Conservation (phyloP, 1,140 invertebrate genomes). For the Leptinotarsa defecta region DNA sequence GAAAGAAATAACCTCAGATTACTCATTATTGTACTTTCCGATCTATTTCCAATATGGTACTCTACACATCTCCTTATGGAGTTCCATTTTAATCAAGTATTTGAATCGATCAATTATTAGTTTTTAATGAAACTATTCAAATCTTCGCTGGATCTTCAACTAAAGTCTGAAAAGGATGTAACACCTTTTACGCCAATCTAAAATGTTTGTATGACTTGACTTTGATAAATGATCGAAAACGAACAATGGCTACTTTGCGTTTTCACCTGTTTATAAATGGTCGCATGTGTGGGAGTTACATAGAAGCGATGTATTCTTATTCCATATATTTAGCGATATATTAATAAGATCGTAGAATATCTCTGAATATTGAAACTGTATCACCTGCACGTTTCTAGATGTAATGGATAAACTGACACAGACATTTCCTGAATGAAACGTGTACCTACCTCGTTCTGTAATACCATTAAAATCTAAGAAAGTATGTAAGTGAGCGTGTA, state of each 20-base stretch:
- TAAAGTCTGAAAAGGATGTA: no score
- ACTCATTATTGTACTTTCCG: no score
- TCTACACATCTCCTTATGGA: no score
- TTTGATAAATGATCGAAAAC: conserved; percentile 1
- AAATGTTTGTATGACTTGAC: not conserved
- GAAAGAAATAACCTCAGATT: no score
- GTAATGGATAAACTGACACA: not conserved
- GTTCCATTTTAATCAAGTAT: no score
- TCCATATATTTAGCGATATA: not conserved
- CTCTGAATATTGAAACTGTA: not conserved
- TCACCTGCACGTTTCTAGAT: not conserved
- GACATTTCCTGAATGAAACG: conserved; percentile 15
- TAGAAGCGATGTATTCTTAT: not conserved
- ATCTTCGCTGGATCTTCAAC: no score
- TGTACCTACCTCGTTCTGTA: conserved; percentile 12
- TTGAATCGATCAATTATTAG: no score
- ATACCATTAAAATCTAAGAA: conserved; percentile 17
- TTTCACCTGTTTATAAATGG: no score
- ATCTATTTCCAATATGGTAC: no score
- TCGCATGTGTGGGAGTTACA: no score
- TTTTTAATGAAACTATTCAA: no score
- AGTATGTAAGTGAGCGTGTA: conserved; percentile 17
- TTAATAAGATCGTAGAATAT: not conserved
- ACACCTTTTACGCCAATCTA: not conserved
- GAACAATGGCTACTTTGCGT: no score